These are phyloP conservation scores for Actenoides hombroni DNA, from an alignment of 2,113 vertebrate genomes.

Conservation along the genomic window DNA sequence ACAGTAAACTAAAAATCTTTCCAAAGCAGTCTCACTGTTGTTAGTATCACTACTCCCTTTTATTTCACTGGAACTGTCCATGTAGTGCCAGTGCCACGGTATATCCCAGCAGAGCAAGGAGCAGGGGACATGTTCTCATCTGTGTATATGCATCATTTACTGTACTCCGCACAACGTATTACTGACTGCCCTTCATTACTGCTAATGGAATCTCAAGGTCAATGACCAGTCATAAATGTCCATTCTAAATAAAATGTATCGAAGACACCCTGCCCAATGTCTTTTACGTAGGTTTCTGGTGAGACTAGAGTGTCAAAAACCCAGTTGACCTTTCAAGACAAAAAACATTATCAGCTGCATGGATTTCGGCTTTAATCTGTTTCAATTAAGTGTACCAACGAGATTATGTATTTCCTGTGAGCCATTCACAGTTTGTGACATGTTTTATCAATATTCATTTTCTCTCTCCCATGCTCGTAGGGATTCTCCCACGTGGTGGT, in stretches of 20 bases:
- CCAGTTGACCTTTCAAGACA: constrained; percentile 69
- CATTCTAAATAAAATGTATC: constrained; percentile 74
- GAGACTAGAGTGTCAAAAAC: constrained; percentile 62
- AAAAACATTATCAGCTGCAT: constrained; percentile 57
- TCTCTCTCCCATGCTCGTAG: neutral
- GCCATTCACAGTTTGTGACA: neutral
- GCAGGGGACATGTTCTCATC: neutral
- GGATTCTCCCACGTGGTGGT: neutral
- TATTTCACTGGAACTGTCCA: neutral
- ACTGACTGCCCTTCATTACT: constrained; percentile 71
- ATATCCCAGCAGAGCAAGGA: neutral
- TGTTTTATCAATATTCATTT: constrained; percentile 13
- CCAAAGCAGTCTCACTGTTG: neutral
- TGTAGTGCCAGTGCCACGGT: neutral
- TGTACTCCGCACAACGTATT: neutral
- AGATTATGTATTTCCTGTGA: constrained; percentile 29
- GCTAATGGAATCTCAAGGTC: constrained; percentile 79
- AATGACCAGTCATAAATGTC: constrained; percentile 71
- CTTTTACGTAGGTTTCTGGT: constrained; percentile 63
- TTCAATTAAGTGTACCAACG: constrained; percentile 45
- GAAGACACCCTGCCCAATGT: constrained; percentile 59
- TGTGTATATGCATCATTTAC: constrained; percentile 61
- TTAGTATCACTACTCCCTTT: neutral
- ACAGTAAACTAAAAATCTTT: neutral
- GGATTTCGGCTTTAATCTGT: constrained; percentile 64